Conservation (phyloP, 2,888 invertebrate genomes). For the Athrips mouffetella region DNA sequence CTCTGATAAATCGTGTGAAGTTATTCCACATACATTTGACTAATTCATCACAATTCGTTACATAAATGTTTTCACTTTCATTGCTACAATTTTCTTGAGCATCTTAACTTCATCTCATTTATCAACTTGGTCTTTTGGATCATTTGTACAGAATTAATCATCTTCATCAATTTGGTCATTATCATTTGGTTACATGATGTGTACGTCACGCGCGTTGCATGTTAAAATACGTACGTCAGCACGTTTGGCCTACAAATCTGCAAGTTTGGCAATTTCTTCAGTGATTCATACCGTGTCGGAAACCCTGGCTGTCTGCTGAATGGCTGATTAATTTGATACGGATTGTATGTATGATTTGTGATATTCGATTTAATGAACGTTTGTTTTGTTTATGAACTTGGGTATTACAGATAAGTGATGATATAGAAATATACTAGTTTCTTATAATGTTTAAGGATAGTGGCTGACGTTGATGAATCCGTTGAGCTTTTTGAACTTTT, state of each 20-base stretch:
- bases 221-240: slow-evolving; percentile 28
- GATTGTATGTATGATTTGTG: too few relatives aligned
- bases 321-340: slow-evolving; percentile 2
- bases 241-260: slow-evolving; percentile 46
- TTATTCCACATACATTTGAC: slow-evolving; percentile 1
- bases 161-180: background rate
- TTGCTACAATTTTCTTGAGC: slow-evolving; percentile 9
- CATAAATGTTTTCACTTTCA: slow-evolving; percentile 17
- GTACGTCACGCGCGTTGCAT: slow-evolving; percentile 23
- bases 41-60: slow-evolving; percentile 7
- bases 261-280: slow-evolving; percentile 34
- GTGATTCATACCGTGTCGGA: slow-evolving; percentile 38
- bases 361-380: too few relatives aligned
- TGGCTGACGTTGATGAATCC: too few relatives aligned
- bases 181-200: background rate
- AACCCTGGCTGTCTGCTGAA: background rate
- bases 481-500: too few relatives aligned
- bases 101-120: background rate
- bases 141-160: background rate
- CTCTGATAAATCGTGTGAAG: slow-evolving; percentile 2
- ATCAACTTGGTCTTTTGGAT: background rate
- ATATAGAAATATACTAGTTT: too few relatives aligned
- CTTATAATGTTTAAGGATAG: too few relatives aligned
- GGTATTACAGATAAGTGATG: too few relatives aligned
- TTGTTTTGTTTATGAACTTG: too few relatives aligned